phyloP scores from a whole-genome alignment of 2,113 vertebrate species.

The Nerophis ophidion region DNA sequence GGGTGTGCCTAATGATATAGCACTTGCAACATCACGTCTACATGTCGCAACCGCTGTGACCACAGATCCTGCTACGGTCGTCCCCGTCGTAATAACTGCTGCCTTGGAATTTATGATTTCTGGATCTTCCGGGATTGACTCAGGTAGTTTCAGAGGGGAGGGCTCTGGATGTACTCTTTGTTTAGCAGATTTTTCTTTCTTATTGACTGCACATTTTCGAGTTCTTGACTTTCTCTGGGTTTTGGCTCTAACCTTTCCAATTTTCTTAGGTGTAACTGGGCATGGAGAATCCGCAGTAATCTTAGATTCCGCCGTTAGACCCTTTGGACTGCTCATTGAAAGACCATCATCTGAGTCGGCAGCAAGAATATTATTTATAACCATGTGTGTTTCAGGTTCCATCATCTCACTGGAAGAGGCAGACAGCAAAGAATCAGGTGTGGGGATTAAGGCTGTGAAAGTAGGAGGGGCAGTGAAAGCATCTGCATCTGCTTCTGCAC shows the following conservation, averaged over 20 bases:
- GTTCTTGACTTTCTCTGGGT: conserved; percentile 72
- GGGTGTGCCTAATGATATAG: conserved; percentile 67
- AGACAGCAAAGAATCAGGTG: conserved; percentile 67
- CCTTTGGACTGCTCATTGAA: conserved; percentile 40
- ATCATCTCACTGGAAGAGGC: conserved; percentile 73
- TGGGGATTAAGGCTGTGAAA: conserved; percentile 69
- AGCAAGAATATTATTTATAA: conserved; percentile 74
- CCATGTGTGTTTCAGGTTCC: conserved; percentile 80
- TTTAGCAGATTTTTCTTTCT: conserved; percentile 61
- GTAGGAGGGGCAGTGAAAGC: conserved; percentile 75
- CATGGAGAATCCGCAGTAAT: conserved; percentile 54
- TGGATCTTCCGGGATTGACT: conserved; percentile 73
- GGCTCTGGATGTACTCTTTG: conserved; percentile 60
- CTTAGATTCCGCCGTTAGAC: conserved; percentile 28
- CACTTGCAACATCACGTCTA: conserved; percentile 65
- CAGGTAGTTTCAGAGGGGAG: conserved; percentile 65
- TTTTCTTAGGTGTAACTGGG: conserved; percentile 78
- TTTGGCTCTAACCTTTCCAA: conserved; percentile 80
- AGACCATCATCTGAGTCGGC: conserved; percentile 54
- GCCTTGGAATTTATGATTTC: conserved; percentile 67
- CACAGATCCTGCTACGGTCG: conserved; percentile 57
- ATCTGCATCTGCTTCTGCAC: conserved; percentile 82
- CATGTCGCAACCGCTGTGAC: conserved; percentile 72
- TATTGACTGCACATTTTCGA: conserved; percentile 73
- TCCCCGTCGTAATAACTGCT: conserved; percentile 59